Conservation (phyloP, 2,113 vertebrate species). For the Coturnix japonica region DNA sequence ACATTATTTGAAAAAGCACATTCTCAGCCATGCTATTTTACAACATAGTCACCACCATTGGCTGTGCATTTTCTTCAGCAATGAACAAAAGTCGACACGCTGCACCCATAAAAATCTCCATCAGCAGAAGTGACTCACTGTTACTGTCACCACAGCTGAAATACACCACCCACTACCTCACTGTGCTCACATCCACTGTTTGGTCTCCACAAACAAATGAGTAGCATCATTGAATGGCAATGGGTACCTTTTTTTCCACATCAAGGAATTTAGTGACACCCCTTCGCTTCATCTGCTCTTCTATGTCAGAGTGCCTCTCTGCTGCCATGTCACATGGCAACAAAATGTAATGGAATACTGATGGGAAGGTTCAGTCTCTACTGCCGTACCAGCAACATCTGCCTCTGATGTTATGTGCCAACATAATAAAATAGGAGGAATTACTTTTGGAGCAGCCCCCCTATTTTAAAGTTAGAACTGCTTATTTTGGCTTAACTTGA, state of each 20-base stretch:
- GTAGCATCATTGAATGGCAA: neutral
- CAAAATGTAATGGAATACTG: neutral
- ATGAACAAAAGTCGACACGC: neutral
- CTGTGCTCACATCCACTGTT: neutral
- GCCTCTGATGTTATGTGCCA: neutral
- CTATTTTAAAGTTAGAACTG: neutral
- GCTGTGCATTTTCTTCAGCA: neutral
- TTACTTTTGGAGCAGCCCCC: neutral
- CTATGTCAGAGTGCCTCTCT: neutral
- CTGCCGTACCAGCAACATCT: neutral
- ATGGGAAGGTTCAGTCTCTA: neutral
- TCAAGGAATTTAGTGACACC: neutral
- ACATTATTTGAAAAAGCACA: neutral
- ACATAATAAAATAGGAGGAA: neutral
- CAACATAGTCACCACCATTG: neutral
- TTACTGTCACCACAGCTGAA: neutral
- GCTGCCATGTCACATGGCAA: neutral
- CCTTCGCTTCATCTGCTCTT: neutral
- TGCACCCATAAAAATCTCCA: neutral
- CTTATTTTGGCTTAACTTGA: neutral
- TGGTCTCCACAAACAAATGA: neutral
- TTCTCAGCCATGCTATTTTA: neutral
- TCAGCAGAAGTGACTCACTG: neutral
- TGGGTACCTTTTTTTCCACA: neutral
- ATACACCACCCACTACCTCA: neutral